Evolutionary conservation across 1,140 invertebrate genomes (phyloP).

Genomic region (Meloidogyne exigua): DNA sequence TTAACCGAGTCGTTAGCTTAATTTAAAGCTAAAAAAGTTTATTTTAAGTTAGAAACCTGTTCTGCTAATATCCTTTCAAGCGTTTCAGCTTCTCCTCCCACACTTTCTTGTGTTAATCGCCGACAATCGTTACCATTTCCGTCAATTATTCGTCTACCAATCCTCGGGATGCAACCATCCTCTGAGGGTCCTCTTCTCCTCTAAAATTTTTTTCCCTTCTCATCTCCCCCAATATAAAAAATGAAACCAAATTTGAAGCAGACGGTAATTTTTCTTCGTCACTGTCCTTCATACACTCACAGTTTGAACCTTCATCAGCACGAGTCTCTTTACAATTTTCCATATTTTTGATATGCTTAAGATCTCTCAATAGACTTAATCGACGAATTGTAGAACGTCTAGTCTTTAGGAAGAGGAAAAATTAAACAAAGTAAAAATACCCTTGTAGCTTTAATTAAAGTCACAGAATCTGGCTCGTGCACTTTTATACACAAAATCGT

Average conservation of each 20-base stretch:
- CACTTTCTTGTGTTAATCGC: constrained; percentile 4
- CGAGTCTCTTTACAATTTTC: constrained; percentile 41
- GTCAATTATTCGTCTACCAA: neutral
- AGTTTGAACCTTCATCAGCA: constrained; percentile 33
- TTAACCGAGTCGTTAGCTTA: constrained; percentile 52
- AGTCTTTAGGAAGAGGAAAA: constrained; percentile 31
- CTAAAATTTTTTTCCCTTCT: neutral
- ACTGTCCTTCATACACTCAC: constrained; percentile 48
- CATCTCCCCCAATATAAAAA: constrained; percentile 13
- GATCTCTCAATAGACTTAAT: constrained; percentile 54
- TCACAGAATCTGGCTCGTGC: constrained; percentile 61
- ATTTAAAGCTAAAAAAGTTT: constrained; percentile 33
- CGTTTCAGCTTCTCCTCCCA: constrained; percentile 45
- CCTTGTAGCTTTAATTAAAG: constrained; percentile 55
- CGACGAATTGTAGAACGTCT: constrained; percentile 57
- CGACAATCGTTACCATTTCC: neutral
- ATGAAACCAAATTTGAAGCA: neutral
- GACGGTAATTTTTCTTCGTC: constrained; percentile 4
- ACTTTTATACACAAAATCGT: constrained; percentile 54
- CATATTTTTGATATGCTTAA: constrained; percentile 58
- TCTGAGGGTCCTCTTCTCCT: neutral
- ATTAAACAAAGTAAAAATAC: constrained; percentile 26
- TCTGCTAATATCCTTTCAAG: constrained; percentile 49
- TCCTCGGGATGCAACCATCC: neutral
- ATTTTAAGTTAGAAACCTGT: constrained; percentile 36